Evolutionary conservation across 2,888 invertebrate genomes (phyloP), one percentile per base, ranked within the genome.

Genomic region (Vandiemenella viatica): DNA sequence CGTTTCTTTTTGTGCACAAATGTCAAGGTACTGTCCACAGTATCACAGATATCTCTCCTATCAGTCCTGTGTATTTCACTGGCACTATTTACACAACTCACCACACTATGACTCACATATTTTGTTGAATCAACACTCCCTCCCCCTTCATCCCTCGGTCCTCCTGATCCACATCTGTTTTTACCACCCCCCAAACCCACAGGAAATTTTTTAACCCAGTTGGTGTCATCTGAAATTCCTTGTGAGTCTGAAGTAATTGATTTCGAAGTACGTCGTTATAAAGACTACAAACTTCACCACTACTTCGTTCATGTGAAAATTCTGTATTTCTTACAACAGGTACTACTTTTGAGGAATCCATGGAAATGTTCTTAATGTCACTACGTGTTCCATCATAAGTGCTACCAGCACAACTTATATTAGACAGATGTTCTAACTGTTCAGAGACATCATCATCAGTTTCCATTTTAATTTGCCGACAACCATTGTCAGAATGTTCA

Each of bases 131-230:
- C 22, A 8, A 19, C 32, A 13, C 18, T 16, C 46, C 53, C 51
- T 43, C 51, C 53, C 2, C 53, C 53, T 38, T 53, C 53, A 45
- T 53, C 53, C 17, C 51, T 48, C 13, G 51, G 51, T 37, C 53
- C 52, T 16, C 45, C 44, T 2, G 40, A 16, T 15, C 49, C 49
- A 42, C 42, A n/a, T 13, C 20, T 18, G 13, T 42, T 42, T 42
- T 18, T 42, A 8, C 10, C 21, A 19, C 42, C 42, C 18, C 42
- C 42, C n/a, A 42, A n/a, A n/a, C 13, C 8, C 6, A 42, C 15
- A 20, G 19, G 42, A 20, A 42, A 42, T 42, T 42, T 42, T 13
- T 21, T 42, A 13, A 15, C 20, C 42, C 42, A 42, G 7, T 42
- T 21, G 20, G 16, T 6, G 6, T 42, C 42, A 18, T 42, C 42